Evolutionary conservation across 2,113 vertebrate species (phyloP), one percentile per base, ranked within the genome.

Genomic region (Percina caprodes): DNA sequence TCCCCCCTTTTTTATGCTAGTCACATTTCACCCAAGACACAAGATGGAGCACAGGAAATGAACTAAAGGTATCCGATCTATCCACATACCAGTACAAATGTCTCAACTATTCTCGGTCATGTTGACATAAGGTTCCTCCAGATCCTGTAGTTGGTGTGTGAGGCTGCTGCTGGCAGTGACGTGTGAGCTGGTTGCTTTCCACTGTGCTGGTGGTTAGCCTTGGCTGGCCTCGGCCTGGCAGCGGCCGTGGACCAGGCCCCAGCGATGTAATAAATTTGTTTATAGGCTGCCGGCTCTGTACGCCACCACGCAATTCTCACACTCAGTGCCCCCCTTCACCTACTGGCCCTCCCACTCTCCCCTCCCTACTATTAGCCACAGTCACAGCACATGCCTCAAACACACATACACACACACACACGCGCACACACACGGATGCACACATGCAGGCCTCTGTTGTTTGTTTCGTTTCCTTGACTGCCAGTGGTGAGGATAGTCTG

Each of bases 391-490:
- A 75, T 52, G 65, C 58, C 62, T 59, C 16, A 23, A 1, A 45
- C 12, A 74, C 58, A 66, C 56, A 62, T 6, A 55, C 6, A 62
- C n/a, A 48, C 46, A 46, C 19, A 49, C 10, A 45, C 23, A 69
- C 55, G 69, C 21, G 69, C 12, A 71, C 18, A 84, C 24, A 66
- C 56, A 61, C 18, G 46, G 1, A 66, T 1, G 69, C 14, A 80
- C 79, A 81, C 69, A 74, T 1, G 21, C 54, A 65, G 63, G 69
- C 54, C 79, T 84, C 24, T 69, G 85, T 63, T 92, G 80, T 93
- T 94, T 94, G 92, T 94, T 93, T 94, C 87, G 94, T 94, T 87
- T 92, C 94, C 94, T 93, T 94, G 91, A 89, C 92, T 83, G 86
- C 88, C 21, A 72, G 81, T 39, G 49, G 48, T n/a, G 62, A 2